Percentiles rank a stretch among this genome's conserved stretches.
These are phyloP conservation scores for Chloropsis hardwickii DNA, from an alignment of 2,113 vertebrate species.

Conservation along the genomic window DNA sequence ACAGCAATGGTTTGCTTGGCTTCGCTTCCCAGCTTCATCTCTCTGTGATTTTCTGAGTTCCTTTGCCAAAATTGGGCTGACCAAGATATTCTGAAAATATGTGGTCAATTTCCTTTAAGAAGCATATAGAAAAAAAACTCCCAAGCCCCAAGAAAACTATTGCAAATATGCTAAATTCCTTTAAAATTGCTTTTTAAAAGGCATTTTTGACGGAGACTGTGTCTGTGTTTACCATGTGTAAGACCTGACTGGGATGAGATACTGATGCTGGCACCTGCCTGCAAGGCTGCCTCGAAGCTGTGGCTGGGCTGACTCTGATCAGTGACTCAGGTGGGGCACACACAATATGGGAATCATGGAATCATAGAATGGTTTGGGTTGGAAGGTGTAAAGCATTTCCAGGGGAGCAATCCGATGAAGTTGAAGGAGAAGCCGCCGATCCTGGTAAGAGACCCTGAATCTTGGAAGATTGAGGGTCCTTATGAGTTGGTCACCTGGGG, in stretches of 20 bases:
- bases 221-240: not conserved
- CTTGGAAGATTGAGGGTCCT: too few species aligned
- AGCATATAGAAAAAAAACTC: not conserved
- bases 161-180: not conserved
- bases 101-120: not conserved
- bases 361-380: not conserved
- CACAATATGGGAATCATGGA: fast-evolving
- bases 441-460: too few species aligned
- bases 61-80: not conserved
- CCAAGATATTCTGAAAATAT: not conserved
- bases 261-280: not conserved
- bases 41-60: not conserved
- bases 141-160: not conserved
- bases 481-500: too few species aligned
- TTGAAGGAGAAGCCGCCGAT: too few species aligned
- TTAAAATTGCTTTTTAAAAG: not conserved
- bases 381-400: too few species aligned
- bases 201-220: not conserved
- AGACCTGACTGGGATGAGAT: not conserved
- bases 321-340: fast-evolving
- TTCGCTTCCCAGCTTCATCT: not conserved
- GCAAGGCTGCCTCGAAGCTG: not conserved
- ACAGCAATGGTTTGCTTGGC: not conserved
- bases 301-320: not conserved
- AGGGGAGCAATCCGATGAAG: too few species aligned